Conservation (phyloP, 1,140 invertebrate genomes). For the Drosophila takahashii region DNA sequence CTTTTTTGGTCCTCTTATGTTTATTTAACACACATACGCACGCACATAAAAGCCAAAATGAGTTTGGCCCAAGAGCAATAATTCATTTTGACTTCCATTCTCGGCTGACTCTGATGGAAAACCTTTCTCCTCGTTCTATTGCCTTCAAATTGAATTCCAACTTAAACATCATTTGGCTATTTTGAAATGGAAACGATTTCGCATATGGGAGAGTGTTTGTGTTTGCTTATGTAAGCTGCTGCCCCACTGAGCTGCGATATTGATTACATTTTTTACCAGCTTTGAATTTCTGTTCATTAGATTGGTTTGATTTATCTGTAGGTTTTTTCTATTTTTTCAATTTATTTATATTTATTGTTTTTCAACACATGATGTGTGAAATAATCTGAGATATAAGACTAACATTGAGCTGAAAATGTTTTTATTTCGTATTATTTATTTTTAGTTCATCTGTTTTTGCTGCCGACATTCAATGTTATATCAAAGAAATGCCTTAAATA, state of each 20-base stretch:
- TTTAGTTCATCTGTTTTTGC: too few species aligned
- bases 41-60: conserved; percentile 30
- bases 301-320: conserved; percentile 43
- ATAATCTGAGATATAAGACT: not conserved
- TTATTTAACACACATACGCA: conserved; percentile 46
- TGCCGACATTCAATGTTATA: not conserved
- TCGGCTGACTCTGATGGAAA: conserved; percentile 61
- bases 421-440: too few species aligned
- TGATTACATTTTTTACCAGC: conserved; percentile 63
- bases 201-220: conserved; percentile 15
- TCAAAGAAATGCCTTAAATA: not conserved
- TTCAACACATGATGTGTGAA: conserved; percentile 15
- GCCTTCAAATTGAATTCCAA: conserved; percentile 68
- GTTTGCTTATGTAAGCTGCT: conserved; percentile 39
- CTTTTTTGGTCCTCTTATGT: conserved; percentile 34
- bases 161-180: conserved; percentile 63
- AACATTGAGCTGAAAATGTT: not conserved
- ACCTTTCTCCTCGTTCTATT: conserved; percentile 41
- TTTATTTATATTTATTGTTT: not conserved
- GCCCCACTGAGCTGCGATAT: conserved; percentile 29
- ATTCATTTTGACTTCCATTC: conserved; percentile 64
- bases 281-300: conserved; percentile 64
- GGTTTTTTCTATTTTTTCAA: not conserved
- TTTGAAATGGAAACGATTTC: conserved; percentile 60
- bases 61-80: conserved; percentile 65